A percentile compares a stretch with the other conserved stretches of the same genome.
Evolutionary conservation across 2,797 vertebrate genomes (phyloP).

Genomic region (Oreochromis mossambicus): DNA sequence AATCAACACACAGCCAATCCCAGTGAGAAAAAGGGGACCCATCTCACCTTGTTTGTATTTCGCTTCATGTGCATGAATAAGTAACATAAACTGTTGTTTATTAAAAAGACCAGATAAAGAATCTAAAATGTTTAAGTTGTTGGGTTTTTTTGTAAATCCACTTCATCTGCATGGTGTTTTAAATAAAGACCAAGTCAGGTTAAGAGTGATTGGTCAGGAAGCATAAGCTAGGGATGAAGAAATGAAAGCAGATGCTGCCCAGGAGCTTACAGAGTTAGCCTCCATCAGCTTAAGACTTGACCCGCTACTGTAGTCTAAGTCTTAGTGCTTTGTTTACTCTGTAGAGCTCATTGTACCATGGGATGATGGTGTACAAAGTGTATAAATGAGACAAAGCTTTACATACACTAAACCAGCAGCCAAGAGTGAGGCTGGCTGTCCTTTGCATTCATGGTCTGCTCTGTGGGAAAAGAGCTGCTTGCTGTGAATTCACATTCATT

Average conservation of each 20-base stretch:
- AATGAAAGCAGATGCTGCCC: conserved; percentile 17
- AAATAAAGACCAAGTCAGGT: conserved; percentile 38
- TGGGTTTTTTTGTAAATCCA: not conserved
- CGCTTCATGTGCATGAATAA: conserved; percentile 18
- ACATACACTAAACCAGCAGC: conserved; percentile 18
- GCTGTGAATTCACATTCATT: conserved; percentile 36
- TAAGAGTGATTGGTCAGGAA: conserved; percentile 19
- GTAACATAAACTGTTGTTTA: conserved; percentile 21
- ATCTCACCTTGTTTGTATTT: conserved; percentile 15
- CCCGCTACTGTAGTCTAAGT: conserved; percentile 10
- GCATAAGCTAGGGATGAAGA: conserved; percentile 2
- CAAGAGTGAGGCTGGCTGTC: conserved; percentile 30
- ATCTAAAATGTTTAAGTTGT: conserved; percentile 14
- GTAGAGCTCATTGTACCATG: conserved; percentile 5
- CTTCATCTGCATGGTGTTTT: conserved; percentile 2
- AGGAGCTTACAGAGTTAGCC: conserved; percentile 4
- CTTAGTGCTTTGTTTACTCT: conserved; percentile 23
- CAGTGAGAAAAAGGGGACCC: not conserved
- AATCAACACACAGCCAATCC: conserved; percentile 1
- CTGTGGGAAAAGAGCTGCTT: conserved; percentile 5
- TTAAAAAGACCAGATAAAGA: not conserved
- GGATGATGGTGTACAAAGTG: conserved; percentile 36
- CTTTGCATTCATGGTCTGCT: conserved; percentile 24
- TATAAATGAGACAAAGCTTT: conserved; percentile 43
- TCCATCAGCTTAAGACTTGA: conserved; percentile 6